A percentile compares a stretch with the other conserved stretches of the same genome.
phyloP scores from a whole-genome alignment of 2,113 vertebrate species.

The Melospiza melodia region DNA sequence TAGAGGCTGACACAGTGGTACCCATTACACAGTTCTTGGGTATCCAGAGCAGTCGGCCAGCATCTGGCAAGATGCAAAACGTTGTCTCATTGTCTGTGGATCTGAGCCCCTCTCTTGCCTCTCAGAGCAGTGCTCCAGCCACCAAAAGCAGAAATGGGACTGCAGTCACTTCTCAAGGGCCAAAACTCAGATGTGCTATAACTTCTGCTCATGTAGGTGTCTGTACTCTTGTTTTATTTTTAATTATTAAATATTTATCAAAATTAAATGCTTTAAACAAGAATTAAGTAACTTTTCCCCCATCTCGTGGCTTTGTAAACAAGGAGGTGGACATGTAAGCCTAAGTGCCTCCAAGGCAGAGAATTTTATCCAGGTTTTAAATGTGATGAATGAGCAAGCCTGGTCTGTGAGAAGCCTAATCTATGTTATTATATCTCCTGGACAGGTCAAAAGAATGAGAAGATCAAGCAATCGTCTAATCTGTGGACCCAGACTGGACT shows the following conservation, averaged over 20 bases:
- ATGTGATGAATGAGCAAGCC: not conserved
- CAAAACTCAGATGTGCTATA: not conserved
- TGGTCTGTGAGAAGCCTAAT: not conserved
- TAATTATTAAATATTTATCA: not conserved
- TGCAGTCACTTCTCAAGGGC: not conserved
- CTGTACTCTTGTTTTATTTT: not conserved
- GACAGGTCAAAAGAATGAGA: not conserved
- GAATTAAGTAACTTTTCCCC: not conserved
- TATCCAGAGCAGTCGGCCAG: not conserved
- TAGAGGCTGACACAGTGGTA: accelerated
- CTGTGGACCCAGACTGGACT: not conserved
- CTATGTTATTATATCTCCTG: not conserved
- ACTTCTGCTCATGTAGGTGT: not conserved
- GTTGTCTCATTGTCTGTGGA: not conserved
- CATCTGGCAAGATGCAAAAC: not conserved
- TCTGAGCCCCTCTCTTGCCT: not conserved
- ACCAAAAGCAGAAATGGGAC: not conserved
- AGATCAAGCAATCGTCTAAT: not conserved
- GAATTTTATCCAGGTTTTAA: not conserved
- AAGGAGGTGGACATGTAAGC: not conserved
- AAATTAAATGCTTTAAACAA: not conserved
- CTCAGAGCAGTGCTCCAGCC: not conserved
- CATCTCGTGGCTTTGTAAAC: not conserved
- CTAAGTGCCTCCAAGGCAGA: not conserved
- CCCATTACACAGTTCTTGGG: not conserved